Evolutionary conservation across 2,888 invertebrate genomes (phyloP), one percentile per base, ranked within the genome.

Genomic region (Ectemnius lituratus): DNA sequence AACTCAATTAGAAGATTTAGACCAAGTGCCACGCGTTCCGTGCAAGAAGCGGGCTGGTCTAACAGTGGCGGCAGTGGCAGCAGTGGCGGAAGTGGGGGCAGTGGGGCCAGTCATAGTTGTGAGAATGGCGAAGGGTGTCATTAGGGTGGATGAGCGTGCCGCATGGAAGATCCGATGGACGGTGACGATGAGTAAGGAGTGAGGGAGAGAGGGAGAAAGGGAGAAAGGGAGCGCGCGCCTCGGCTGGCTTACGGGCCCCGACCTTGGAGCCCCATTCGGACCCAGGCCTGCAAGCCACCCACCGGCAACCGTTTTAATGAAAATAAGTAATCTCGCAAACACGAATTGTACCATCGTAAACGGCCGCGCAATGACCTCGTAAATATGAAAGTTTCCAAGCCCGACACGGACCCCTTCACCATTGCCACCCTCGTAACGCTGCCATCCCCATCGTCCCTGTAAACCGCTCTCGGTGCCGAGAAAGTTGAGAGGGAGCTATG

Each of bases 311-410:
- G 86, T 87, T 89, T 88, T 88, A 88, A 89, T 88, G 86, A 88
- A 87, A 87, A 87, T 89, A 88, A 89, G 88, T 88, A 88, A 88
- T 89, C 79, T 89, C 81, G 80, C 85, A 88, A 89, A 88, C 88
- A 87, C 79, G 86, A 85, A 89, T 87, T 88, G 83, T 87, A 77
- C 78, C 80, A 80, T 89, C 86, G 87, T 89, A 88, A 89, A 89
- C 80, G 84, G 73, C 52, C 75, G 71, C 75, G 84, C 87, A 88
- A 87, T 85, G 81, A 73, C 82, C 80, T 86, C 84, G 85, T 89
- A 89, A 88, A 88, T 88, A 88, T 87, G 88, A 88, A 88, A 88
- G 87, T 86, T 87, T 82, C 77, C 70, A 61, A 62, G 74, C 14
- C 18, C 8, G 47, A 70, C 67, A 70, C 62, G 20, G 52, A 23